Percentiles rank a stretch among this genome's conserved stretches.
Conservation (phyloP, 1,140 invertebrate species). For the Aphis gossypii region DNA sequence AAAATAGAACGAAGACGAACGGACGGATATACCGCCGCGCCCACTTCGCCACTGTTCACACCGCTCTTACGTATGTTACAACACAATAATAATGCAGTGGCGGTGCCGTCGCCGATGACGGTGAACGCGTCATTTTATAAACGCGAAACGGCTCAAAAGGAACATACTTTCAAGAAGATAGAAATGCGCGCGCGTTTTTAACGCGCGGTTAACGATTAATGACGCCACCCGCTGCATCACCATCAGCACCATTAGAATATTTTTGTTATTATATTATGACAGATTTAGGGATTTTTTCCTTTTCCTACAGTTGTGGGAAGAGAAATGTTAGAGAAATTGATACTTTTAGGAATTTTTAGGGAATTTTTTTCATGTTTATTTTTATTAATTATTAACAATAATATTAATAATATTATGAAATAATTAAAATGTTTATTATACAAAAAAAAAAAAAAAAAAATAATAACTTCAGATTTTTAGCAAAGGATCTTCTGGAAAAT, state of each 20-base stretch:
- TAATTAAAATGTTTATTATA: too few relatives aligned
- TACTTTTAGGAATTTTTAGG: too few relatives aligned
- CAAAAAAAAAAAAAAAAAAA: too few relatives aligned
- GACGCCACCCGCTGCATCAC: neutral
- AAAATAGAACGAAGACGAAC: conserved; percentile 54
- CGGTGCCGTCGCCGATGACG: neutral
- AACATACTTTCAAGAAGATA: neutral
- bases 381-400: too few relatives aligned
- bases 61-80: neutral
- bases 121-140: conserved; percentile 29
- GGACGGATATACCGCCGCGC: conserved; percentile 30
- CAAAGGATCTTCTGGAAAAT: too few relatives aligned
- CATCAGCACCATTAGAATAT: neutral
- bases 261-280: neutral
- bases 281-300: too few relatives aligned
- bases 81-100: neutral
- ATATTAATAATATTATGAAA: too few relatives aligned
- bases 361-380: too few relatives aligned
- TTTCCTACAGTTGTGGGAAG: too few relatives aligned
- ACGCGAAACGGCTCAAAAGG: neutral
- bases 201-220: neutral
- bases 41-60: conserved; percentile 18
- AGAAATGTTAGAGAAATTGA: too few relatives aligned
- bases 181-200: neutral
- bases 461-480: too few relatives aligned